Percentiles rank a stretch among this genome's conserved stretches.
These are phyloP conservation scores for Heliconius congener DNA, from an alignment of 1,140 invertebrate genomes.

Conservation along the genomic window DNA sequence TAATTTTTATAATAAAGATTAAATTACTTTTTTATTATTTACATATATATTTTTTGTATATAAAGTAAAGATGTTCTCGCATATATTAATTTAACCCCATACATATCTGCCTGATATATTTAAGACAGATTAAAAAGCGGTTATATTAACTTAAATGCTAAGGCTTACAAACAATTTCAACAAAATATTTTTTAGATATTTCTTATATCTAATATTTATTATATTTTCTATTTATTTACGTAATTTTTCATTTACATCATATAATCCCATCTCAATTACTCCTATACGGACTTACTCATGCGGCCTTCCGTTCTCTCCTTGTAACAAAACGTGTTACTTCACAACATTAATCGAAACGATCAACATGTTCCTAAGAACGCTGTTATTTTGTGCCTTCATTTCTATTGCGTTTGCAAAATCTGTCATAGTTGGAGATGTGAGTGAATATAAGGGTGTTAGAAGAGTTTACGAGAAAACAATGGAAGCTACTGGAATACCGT, in stretches of 20 bases:
- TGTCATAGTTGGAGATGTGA: constrained; percentile 61
- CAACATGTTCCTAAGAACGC: constrained; percentile 40
- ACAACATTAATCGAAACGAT: constrained; percentile 29
- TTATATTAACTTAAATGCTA: no score
- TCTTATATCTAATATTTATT: no score
- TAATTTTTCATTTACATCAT: neutral
- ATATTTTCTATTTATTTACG: no score
- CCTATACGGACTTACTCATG: constrained; percentile 23
- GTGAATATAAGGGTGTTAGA: constrained; percentile 55
- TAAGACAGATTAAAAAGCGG: no score
- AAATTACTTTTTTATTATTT: neutral
- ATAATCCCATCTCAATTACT: neutral
- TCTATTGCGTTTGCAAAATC: constrained; percentile 43
- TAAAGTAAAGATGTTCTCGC: no score
- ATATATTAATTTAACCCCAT: no score
- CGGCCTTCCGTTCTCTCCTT: constrained; percentile 23
- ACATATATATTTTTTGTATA: no score
- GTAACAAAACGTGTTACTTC: constrained; percentile 9
- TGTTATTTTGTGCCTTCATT: constrained; percentile 29
- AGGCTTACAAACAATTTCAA: no score
- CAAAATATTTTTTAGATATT: no score
- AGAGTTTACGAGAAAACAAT: constrained; percentile 60
- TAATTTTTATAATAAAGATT: neutral
- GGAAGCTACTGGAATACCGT: constrained; percentile 49
- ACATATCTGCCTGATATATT: no score